Conservation (phyloP, 2,888 invertebrate species). For the Rotaria magnacalcarata region DNA sequence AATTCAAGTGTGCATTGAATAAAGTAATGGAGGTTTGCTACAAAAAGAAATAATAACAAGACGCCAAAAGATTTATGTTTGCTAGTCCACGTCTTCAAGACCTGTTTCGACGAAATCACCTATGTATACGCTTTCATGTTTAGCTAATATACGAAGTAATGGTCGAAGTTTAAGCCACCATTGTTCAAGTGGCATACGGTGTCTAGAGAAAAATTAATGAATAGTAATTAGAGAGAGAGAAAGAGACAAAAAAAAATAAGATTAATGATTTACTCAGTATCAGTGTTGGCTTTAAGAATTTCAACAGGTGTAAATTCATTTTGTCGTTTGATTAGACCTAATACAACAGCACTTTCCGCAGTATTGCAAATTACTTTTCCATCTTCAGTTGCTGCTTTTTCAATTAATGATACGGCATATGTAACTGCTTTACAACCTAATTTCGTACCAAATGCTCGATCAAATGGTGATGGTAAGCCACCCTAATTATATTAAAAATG, state of each 20-base stretch:
- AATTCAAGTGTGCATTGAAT: background rate
- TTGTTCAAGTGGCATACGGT: constrained; percentile 57
- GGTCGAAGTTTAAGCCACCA: constrained; percentile 96
- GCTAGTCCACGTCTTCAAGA: background rate
- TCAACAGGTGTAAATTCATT: constrained; percentile 54
- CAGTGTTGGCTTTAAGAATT: constrained; percentile 52
- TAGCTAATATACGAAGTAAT: constrained; percentile 83
- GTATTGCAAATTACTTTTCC: constrained; percentile 5
- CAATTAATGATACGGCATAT: constrained; percentile 39
- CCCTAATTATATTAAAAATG: constrained; percentile 61
- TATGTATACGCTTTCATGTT: constrained; percentile 65
- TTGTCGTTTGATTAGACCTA: constrained; percentile 56
- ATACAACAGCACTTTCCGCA: constrained; percentile 52
- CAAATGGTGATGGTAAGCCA: constrained; percentile 92
- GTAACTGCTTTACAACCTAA: constrained; percentile 84
- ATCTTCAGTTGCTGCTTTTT: background rate
- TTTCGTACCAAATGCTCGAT: constrained; percentile 72
- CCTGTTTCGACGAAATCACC: constrained; percentile 48
- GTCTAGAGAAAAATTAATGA: constrained; percentile 47
- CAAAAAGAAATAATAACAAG: background rate
- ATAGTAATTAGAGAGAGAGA: too few relatives aligned
- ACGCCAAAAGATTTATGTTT: background rate
- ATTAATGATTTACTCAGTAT: constrained; percentile 56
- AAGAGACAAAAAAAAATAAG: background rate
- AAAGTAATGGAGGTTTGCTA: background rate